Base-by-base conservation (phyloP, 2,888 invertebrate genomes). In the Lumbricus terrestris region DNA sequence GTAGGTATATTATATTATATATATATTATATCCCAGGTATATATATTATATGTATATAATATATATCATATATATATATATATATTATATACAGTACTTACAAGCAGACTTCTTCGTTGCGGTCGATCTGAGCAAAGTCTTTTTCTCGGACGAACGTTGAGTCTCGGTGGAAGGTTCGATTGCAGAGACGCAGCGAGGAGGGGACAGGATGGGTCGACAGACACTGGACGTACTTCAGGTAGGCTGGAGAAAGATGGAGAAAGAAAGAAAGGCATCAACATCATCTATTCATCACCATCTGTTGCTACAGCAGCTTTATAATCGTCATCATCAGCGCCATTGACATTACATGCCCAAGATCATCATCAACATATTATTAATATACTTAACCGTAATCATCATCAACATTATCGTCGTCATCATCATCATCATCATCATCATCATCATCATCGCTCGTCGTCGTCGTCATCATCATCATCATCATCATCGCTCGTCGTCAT, bases 111-210 rank as follows among this genome's bases (percentile, higher is more conserved):
- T 85, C 85, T 35, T 37, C 11, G 85, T 37, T 85, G 15, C 15
- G 1, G 33, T 35, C 20, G 37, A 18, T 37, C 16, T 85, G 85
- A 85, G 85, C 85, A 85, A 85, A 85, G 11, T 35, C 85, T 34
- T 37, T 34, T 35, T 85, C 85, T 11, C 11, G 29, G 18, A 85
- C 0, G 35, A 85, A n/a, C 35, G 85, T 85, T 23, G 35, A 33
- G n/a, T 90, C 90, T 82, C 82, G 82, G 47, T 89, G n/a, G 69
- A 89, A 90, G 0, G 90, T 90, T 18, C 83, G 47, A 83, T 90
- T 90, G 82, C 90, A 90, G 34, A 35, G 29, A 38, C 88, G 42
- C 88, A 90, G 37, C 34, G 85, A 37, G 15, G 37, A 40, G 18
- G 33, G 40, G 38, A 85, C 85, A 11, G 89, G 37, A 37, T 42